Evolutionary conservation across 2,113 vertebrate genomes (phyloP), one percentile per base, ranked within the genome.

Genomic region (Parotia lawesii): DNA sequence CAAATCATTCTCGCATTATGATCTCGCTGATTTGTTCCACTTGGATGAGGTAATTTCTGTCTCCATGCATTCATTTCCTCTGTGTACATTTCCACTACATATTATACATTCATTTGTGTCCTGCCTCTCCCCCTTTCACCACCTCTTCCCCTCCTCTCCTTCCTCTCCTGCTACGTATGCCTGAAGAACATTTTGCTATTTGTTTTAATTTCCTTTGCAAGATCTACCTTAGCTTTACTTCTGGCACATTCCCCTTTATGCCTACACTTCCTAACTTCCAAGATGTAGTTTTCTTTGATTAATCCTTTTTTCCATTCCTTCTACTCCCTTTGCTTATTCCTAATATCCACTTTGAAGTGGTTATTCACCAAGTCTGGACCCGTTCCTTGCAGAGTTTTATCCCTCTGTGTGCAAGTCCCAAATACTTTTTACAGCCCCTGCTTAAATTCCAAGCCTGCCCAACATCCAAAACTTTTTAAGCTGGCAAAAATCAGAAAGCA

Each of bases 251-350:
- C 90, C 83, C 83, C 57, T 92, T 92, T 82, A 92, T 93, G 92
- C 73, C 84, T 88, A 90, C 56, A 64, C 42, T 93, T 93, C 85
- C 85, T 88, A 89, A 91, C 73, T 80, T 92, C 84, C 78, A 62
- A 95, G 88, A 92, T 0, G 2, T 28, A 40, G 15, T 78, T 94
- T 90, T 89, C 65, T 93, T 90, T 90, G 83, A 93, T 88, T 94
- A 94, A 96, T 93, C 65, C 12, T 69, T 96, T 95, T 90, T 94
- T 92, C 96, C 92, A 92, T 88, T 87, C 76, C 70, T 84, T 80
- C 70, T 76, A 75, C 53, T 84, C 86, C 69, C 69, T 81, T 81
- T 92, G 61, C 83, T 87, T 94, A 67, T 89, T 92, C 83, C 80
- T 65, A 72, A 86, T 60, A 89, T 10, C 37, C 48, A 35, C 86